Evolutionary conservation across 2,113 vertebrate species (phyloP).

Genomic region (Gymnarchus niloticus): DNA sequence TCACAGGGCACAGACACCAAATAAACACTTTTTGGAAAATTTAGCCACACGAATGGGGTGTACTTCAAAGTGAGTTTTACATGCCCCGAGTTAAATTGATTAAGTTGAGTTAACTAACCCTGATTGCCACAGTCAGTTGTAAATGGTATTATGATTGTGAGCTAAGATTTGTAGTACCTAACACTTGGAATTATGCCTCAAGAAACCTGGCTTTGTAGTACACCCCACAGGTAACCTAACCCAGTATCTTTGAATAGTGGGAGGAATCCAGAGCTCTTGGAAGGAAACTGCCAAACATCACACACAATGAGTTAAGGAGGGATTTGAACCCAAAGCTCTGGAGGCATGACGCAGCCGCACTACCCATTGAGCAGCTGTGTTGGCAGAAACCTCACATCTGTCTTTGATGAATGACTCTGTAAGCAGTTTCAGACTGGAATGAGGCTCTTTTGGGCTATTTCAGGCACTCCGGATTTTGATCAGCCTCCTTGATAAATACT

Average conservation of each 20-base stretch:
- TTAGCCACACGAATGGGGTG: too few relatives aligned
- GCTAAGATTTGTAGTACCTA: too few relatives aligned
- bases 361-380: background rate
- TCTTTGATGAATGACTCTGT: background rate
- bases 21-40: background rate
- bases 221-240: too few relatives aligned
- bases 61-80: too few relatives aligned
- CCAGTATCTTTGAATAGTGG: background rate
- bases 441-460: background rate
- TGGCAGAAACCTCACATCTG: background rate
- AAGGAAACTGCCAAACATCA: background rate
- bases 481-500: background rate
- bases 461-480: background rate
- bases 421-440: background rate
- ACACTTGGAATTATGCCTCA: too few relatives aligned
- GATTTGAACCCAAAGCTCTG: background rate
- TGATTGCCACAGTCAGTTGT: too few relatives aligned
- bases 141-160: too few relatives aligned
- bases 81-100: too few relatives aligned
- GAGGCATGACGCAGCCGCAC: background rate
- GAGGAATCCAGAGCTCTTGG: too few relatives aligned
- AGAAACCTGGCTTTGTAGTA: too few relatives aligned
- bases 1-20: background rate
- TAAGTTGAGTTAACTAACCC: too few relatives aligned
- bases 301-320: background rate